Percentiles rank a stretch among this genome's conserved stretches.
phyloP scores from a whole-genome alignment of 2,113 vertebrate genomes.

The Podilymbus podiceps region DNA sequence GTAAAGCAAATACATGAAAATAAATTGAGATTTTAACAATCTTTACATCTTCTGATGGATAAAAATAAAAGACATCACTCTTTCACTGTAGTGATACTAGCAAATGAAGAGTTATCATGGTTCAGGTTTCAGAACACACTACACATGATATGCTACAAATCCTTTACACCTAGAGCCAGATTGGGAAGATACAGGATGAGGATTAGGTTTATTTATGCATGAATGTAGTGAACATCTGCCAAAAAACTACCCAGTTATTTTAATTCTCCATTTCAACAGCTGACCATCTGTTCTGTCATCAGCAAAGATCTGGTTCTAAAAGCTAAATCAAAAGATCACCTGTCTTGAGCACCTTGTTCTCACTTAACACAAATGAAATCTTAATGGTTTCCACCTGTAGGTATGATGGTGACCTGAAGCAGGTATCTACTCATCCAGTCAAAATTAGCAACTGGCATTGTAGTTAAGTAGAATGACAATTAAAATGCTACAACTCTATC shows the following conservation, averaged over 20 bases:
- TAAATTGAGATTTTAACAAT: background rate
- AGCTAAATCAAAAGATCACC: slow-evolving; percentile 49
- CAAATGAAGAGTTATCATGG: background rate
- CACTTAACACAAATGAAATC: background rate
- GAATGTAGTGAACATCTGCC: slow-evolving; percentile 42
- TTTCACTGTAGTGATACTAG: background rate
- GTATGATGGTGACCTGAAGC: slow-evolving; percentile 1
- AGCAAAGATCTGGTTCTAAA: slow-evolving; percentile 34
- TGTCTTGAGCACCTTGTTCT: slow-evolving; percentile 1
- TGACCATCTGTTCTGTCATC: slow-evolving; percentile 63
- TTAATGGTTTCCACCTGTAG: slow-evolving; percentile 37
- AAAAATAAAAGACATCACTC: background rate
- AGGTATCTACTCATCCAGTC: background rate
- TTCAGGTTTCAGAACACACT: background rate
- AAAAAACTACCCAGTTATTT: slow-evolving; percentile 49
- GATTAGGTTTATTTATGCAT: slow-evolving; percentile 17
- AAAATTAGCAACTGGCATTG: background rate
- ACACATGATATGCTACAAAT: background rate
- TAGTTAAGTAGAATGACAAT: background rate
- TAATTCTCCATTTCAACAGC: background rate
- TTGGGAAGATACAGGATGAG: background rate
- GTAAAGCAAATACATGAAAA: background rate
- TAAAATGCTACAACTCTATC: background rate
- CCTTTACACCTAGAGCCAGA: background rate
- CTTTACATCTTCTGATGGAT: background rate